A percentile compares a stretch with the other conserved stretches of the same genome.
Evolutionary conservation across 2,797 vertebrate species (phyloP).

Genomic region (Platalea minor): DNA sequence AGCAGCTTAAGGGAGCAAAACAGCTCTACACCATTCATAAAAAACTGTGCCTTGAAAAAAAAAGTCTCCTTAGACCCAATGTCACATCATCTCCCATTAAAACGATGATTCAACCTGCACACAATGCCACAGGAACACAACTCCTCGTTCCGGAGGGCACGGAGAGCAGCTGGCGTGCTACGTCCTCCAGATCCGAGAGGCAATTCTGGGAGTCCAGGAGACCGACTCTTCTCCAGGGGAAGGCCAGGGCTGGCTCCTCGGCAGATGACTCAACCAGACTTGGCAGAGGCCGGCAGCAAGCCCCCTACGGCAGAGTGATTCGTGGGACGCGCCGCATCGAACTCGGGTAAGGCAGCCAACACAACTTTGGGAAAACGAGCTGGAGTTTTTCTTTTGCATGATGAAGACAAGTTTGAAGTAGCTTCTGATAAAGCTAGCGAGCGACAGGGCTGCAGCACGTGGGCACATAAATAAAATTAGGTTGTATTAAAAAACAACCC

Average conservation of each 20-base stretch:
- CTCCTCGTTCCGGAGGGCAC: not conserved
- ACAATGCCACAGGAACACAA: not conserved
- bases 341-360: not conserved
- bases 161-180: rapidly evolving
- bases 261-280: not conserved
- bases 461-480: rapidly evolving
- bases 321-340: rapidly evolving
- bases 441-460: not conserved
- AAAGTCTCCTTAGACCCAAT: rapidly evolving
- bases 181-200: not conserved
- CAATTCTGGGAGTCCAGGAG: not conserved
- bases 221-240: not conserved
- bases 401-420: not conserved
- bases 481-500: not conserved
- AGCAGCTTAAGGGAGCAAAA: rapidly evolving
- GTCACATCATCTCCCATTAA: rapidly evolving
- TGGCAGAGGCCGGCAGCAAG: not conserved
- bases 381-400: not conserved
- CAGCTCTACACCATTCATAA: not conserved
- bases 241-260: not conserved
- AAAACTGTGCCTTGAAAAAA: not conserved
- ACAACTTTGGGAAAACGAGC: rapidly evolving
- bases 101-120: not conserved
- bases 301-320: not conserved
- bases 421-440: not conserved